Evolutionary conservation across 2,113 vertebrate genomes (phyloP), one percentile per base, ranked within the genome.

Genomic region (Myotis yumanensis): DNA sequence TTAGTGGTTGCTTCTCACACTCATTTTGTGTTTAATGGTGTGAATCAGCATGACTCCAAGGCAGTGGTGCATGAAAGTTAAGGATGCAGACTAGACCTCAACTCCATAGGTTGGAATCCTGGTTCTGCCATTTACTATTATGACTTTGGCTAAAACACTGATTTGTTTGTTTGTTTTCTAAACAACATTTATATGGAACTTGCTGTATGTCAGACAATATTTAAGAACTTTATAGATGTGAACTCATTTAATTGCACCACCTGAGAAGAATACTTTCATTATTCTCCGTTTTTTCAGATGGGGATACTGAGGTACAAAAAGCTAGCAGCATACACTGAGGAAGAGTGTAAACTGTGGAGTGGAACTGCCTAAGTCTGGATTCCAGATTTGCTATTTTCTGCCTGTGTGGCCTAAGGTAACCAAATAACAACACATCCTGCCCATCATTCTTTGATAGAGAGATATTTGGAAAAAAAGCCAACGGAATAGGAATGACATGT

Each of bases 11-110:
- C 40, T 23, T n/a, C 20, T 96, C 40, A 79, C 16, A 69, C 57
- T 89, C n/a, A 48, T 90, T 93, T 86, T 89, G 54, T 54, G 22
- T 80, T 95, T 59, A 52, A 85, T 51, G 68, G 28, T 77, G 54
- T 57, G 52, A 85, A 48, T 86, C 80, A 48, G 62, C 3, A 5
- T 37, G 66, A 69, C 1, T 35, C 8, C 12, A 37, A 46, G 52
- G 48, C 37, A 48, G 20, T 20, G 59, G n/a, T 22, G 18, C 12
- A 2, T 15, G 10, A 66, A 51, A 32, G 28, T 7, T 11, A 17
- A 82, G n/a, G 15, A 30, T 40, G 12, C 3, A 30, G 32, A 12
- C 14, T 30, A 35, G 4, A 81, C n/a, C 6, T 66, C 22, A 77
- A 15, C 32, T 10, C 17, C 32, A 1, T 7, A 37, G 83, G 22